Evolutionary conservation across 2,888 invertebrate genomes (phyloP).

Genomic region (Leptinotarsa tumamoca): DNA sequence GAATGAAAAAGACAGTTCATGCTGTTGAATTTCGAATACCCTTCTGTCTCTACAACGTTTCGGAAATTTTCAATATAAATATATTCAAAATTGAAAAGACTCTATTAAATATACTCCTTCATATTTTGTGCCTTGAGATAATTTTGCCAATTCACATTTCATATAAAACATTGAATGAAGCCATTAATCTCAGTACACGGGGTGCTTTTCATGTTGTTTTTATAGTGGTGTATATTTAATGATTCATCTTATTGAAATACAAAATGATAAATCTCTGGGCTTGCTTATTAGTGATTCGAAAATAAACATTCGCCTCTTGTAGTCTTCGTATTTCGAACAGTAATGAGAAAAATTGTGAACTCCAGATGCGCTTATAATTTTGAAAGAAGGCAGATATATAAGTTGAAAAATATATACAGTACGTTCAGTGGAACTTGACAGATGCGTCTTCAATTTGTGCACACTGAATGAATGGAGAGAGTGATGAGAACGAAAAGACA

Average conservation of each 20-base stretch:
- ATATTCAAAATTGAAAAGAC: neutral
- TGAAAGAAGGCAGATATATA: no score
- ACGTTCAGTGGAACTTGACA: no score
- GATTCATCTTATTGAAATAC: neutral
- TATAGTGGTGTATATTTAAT: neutral
- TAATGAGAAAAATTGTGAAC: neutral
- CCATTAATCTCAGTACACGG: neutral
- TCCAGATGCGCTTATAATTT: neutral
- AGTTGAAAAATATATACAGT: no score
- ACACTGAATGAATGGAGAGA: no score
- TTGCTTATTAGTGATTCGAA: neutral
- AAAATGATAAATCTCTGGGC: neutral
- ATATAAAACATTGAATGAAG: neutral
- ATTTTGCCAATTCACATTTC: neutral
- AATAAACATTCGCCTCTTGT: neutral
- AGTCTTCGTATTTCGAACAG: neutral
- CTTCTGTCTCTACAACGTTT: neutral
- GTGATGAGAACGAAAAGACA: no score
- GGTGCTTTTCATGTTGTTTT: neutral
- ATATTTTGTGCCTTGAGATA: neutral
- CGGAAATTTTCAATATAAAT: neutral
- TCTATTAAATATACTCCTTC: neutral
- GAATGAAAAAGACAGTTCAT: no score
- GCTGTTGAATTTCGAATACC: no score
- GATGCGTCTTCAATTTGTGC: no score